phyloP scores from a whole-genome alignment of 2,113 vertebrate species.

The Pan troglodytes region DNA sequence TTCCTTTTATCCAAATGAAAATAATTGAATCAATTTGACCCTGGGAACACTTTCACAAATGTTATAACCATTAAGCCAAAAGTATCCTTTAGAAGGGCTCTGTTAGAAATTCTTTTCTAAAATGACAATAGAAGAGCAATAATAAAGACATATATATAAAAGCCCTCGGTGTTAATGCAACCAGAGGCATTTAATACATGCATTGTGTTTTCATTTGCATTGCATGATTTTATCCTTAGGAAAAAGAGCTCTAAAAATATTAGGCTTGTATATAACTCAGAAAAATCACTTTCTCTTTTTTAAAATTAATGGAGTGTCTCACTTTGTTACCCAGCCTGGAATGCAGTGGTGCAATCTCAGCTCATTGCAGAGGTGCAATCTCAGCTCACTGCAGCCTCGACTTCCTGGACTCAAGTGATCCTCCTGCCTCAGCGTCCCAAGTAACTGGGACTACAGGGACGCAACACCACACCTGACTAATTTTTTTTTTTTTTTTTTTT shows the following conservation, averaged over 20 bases:
- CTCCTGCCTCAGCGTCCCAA: too few relatives aligned
- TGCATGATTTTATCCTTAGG: slow-evolving; percentile 20
- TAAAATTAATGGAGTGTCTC: too few relatives aligned
- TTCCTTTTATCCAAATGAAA: slow-evolving; percentile 61
- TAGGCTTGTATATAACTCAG: neutral
- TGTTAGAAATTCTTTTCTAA: slow-evolving; percentile 51
- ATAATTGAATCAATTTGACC: slow-evolving; percentile 68
- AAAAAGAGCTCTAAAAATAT: slow-evolving; percentile 37
- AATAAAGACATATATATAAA: slow-evolving; percentile 39
- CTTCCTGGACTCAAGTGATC: too few relatives aligned
- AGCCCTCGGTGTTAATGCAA: slow-evolving; percentile 23
- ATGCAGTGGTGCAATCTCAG: too few relatives aligned
- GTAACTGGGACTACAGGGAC: too few relatives aligned
- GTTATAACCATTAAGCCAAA: slow-evolving; percentile 57
- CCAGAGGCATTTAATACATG: slow-evolving; percentile 33
- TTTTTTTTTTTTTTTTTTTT: too few relatives aligned
- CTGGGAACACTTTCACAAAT: slow-evolving; percentile 47
- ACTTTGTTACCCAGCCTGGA: too few relatives aligned
- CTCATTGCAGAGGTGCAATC: too few relatives aligned
- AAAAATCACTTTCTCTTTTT: neutral
- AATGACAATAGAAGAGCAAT: slow-evolving; percentile 47
- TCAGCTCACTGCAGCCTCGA: too few relatives aligned
- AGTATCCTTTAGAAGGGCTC: slow-evolving; percentile 40
- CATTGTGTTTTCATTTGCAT: slow-evolving; percentile 41
- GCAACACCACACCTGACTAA: too few relatives aligned